Base-by-base conservation (phyloP, 2,888 invertebrate species). In the Cylindroiulus punctatus region DNA sequence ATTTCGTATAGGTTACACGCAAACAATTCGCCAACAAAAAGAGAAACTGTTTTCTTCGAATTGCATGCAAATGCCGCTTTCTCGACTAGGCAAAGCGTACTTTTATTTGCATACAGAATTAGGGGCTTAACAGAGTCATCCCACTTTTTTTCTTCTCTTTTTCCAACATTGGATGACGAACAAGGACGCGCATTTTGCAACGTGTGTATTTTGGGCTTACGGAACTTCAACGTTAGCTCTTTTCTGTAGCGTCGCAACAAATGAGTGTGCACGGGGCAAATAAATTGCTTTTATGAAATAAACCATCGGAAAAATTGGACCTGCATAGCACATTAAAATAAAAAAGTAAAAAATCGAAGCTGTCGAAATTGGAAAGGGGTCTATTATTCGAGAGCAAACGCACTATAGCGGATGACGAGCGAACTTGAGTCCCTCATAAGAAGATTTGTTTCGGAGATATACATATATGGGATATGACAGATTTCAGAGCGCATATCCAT, bases 71-170 rank as follows among this genome's bases (percentile, higher is more conserved):
- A 65, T 65, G 2, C 65, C 65, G 65, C 65, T 65, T 65, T 65
- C 26, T 65, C 10, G 5, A 65, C 10, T 12, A 65, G 5, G 65
- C 26, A 65, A 65, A 65, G 65, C 65, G 65, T 12, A 26, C 65
- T 65, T 65, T 65, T 65, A 65, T 65, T 65, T 65, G 65, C 65
- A 65, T 65, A 65, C 65, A 65, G 65, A 65, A 65, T 65, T 65
- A 65, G 65, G 65, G 65, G 65, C 65, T 65, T 65, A 65, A 65
- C 65, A 65, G 65, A 65, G 65, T 65, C 65, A 65, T 65, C 65
- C 65, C 65, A 65, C 65, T 65, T 65, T 65, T 65, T 65, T 17
- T 47, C 65, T 65, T 22, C 65, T 0, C 22, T 65, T 22, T 47
- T 17, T 47, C 36, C 36, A 36, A 36, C n/a, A n/a, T n/a, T n/a